phyloP scores from a whole-genome alignment of 1,140 invertebrate species.

The Platyscapa corneri region DNA sequence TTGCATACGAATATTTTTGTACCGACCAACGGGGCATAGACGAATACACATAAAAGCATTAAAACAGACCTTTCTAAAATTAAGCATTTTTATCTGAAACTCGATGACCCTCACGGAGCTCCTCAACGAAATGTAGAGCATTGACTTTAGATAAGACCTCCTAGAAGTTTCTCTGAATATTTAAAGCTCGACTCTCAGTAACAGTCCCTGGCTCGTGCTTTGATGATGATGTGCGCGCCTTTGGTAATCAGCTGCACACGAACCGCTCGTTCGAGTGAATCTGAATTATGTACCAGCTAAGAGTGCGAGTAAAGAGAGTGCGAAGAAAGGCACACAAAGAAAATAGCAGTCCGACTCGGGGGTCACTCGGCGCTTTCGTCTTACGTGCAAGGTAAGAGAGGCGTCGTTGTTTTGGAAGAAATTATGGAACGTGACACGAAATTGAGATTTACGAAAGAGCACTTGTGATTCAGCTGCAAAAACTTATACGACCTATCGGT shows the following conservation, averaged over 20 bases:
- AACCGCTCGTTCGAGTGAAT: constrained; percentile 16
- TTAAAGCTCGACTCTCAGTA: constrained; percentile 19
- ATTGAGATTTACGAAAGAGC: constrained; percentile 60
- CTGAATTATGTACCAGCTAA: constrained; percentile 5
- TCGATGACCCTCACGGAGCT: constrained; percentile 13
- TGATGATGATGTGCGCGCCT: constrained; percentile 27
- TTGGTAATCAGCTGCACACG: constrained; percentile 22
- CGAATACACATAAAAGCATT: neutral
- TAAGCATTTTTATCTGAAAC: constrained; percentile 18
- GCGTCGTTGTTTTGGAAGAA: constrained; percentile 44
- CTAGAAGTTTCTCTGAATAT: constrained; percentile 43
- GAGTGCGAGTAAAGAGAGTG: constrained; percentile 23
- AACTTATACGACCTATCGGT: constrained; percentile 16
- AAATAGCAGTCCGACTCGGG: neutral
- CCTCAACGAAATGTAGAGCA: constrained; percentile 17
- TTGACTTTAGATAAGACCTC: constrained; percentile 31
- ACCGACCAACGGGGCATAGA: too few relatives aligned
- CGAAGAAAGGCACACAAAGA: constrained; percentile 29
- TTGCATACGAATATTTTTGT: neutral
- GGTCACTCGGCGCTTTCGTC: neutral
- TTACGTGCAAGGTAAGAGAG: neutral
- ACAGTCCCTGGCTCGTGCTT: constrained; percentile 7
- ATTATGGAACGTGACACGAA: constrained; percentile 65
- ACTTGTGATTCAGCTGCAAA: constrained; percentile 48
- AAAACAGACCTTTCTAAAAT: constrained; percentile 35